Evolutionary conservation across 1,140 invertebrate species (phyloP).

Genomic region (Agrypnia vestita): DNA sequence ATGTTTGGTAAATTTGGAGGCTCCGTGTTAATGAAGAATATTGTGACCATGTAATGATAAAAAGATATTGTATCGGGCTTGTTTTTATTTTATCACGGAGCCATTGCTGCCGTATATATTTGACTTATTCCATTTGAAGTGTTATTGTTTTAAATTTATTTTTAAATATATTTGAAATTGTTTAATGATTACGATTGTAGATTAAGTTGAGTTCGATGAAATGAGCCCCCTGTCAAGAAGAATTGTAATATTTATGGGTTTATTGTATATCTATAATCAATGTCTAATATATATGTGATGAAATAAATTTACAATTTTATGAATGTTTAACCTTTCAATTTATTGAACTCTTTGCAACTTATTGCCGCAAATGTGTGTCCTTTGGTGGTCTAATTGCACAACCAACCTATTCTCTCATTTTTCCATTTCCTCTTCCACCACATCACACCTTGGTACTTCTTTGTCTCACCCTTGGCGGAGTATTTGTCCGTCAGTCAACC

Average conservation of each 20-base stretch:
- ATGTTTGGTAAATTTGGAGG: background rate
- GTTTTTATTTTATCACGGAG: background rate
- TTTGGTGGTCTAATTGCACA: too few species aligned
- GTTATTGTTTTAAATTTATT: background rate
- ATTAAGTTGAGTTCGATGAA: background rate
- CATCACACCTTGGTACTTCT: too few species aligned
- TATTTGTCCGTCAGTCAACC: too few species aligned
- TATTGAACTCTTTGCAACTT: background rate
- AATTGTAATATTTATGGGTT: slow-evolving; percentile 42
- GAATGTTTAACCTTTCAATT: slow-evolving; percentile 31
- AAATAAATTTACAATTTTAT: slow-evolving; percentile 61
- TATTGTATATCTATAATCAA: slow-evolving; percentile 49
- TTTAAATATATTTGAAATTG: slow-evolving; percentile 9
- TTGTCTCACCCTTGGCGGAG: too few species aligned
- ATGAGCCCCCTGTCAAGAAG: slow-evolving; percentile 10
- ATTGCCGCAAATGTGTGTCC: too few species aligned
- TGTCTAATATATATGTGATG: slow-evolving; percentile 56
- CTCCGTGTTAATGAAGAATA: background rate
- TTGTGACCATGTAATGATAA: background rate
- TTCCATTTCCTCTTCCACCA: too few species aligned
- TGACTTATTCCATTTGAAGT: slow-evolving; percentile 4
- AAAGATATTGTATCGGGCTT: background rate
- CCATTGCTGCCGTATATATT: background rate
- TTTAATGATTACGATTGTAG: background rate
- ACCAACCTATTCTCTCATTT: too few species aligned